phyloP scores from a whole-genome alignment of 1,140 invertebrate species.

The Hydropsyche tenuis region DNA sequence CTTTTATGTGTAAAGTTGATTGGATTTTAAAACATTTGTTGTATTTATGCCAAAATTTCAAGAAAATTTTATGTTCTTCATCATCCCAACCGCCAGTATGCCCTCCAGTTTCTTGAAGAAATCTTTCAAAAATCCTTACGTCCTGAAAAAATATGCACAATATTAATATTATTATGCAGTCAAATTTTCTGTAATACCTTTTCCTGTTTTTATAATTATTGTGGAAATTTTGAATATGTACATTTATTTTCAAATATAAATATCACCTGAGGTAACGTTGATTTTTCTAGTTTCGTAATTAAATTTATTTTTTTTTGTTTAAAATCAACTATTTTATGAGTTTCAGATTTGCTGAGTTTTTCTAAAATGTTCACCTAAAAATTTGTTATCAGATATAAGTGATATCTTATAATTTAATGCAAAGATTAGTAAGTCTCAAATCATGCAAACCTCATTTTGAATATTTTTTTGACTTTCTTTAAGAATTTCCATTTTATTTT shows the following conservation, averaged over 20 bases:
- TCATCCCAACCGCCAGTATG: constrained; percentile 45
- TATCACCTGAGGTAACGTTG: not conserved
- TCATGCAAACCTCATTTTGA: constrained; percentile 34
- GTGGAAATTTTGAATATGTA: not conserved
- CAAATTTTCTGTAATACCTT: no score
- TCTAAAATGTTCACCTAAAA: constrained; percentile 1
- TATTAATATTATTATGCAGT: no score
- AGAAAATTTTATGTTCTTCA: constrained; percentile 43
- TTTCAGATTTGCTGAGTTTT: not conserved
- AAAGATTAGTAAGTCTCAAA: no score
- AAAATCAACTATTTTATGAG: no score
- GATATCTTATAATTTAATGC: no score
- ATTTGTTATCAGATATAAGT: no score
- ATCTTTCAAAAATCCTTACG: constrained; percentile 39
- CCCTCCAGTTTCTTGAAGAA: constrained; percentile 38
- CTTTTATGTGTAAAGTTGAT: not conserved
- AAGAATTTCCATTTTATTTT: constrained; percentile 8
- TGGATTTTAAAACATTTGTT: not conserved
- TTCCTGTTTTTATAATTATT: no score
- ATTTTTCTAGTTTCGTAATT: not conserved
- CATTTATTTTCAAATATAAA: no score
- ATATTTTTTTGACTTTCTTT: constrained; percentile 26
- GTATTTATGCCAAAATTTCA: constrained; percentile 36
- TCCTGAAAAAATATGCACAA: constrained; percentile 36
- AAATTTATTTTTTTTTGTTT: not conserved